A percentile compares a stretch with the other conserved stretches of the same genome.
Evolutionary conservation across 2,113 vertebrate genomes (phyloP).

Genomic region (Asarcornis scutulata): DNA sequence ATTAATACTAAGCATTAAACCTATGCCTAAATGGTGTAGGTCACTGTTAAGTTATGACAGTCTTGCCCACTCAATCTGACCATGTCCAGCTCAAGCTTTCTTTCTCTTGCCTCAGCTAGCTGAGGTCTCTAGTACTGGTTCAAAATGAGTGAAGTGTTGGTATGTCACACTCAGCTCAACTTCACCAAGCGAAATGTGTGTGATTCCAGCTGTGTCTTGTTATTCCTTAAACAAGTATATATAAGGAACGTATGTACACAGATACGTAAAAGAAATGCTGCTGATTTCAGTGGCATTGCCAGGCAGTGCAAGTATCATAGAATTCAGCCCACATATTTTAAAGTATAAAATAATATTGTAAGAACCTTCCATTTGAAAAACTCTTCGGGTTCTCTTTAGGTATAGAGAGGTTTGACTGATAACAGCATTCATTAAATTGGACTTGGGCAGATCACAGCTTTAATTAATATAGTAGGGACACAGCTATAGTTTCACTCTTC

Average conservation of each 20-base stretch:
- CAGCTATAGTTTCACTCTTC: background rate
- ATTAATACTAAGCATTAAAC: background rate
- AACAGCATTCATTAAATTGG: background rate
- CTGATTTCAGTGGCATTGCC: background rate
- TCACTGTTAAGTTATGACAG: no score
- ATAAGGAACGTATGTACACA: rapidly evolving
- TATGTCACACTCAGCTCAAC: rapidly evolving
- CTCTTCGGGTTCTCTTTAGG: background rate
- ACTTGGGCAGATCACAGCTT: background rate
- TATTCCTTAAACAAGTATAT: background rate
- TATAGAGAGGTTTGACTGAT: background rate
- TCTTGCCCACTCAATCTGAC: background rate
- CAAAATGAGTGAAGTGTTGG: rapidly evolving
- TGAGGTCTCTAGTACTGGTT: background rate
- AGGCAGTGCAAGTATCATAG: background rate
- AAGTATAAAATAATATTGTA: background rate
- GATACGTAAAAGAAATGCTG: background rate
- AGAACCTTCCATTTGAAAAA: background rate
- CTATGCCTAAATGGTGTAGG: rapidly evolving
- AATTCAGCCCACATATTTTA: background rate
- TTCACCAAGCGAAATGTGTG: rapidly evolving
- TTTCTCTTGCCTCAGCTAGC: background rate
- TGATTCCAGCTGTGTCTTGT: rapidly evolving
- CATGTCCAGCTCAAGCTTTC: background rate
- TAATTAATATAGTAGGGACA: background rate